These are phyloP conservation scores for Equus quagga DNA, from an alignment of 2,113 vertebrate genomes.

Conservation along the genomic window DNA sequence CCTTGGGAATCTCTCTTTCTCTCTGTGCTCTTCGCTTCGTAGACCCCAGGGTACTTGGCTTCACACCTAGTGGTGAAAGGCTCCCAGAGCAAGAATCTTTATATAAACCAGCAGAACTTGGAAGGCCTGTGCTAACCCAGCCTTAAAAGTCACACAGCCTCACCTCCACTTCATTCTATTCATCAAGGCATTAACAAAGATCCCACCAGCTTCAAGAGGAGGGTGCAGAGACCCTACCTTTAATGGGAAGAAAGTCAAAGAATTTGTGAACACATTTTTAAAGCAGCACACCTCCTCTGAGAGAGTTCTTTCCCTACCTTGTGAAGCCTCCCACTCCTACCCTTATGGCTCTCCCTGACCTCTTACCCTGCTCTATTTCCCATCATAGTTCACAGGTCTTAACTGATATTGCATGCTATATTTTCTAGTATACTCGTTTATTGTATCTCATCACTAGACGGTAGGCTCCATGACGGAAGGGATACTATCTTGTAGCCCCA, in stretches of 20 bases:
- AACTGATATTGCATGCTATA: accelerated
- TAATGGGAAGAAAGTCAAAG: not conserved
- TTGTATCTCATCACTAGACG: not conserved
- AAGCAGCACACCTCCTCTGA: not conserved
- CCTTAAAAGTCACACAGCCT: not conserved
- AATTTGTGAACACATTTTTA: not conserved
- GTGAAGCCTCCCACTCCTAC: not conserved
- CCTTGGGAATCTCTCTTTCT: not conserved
- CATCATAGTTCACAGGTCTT: not conserved
- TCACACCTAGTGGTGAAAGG: not conserved
- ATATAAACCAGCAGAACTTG: not conserved
- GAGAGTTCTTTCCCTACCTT: not conserved
- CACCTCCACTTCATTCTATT: not conserved
- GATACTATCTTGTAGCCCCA: not conserved
- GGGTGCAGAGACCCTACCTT: not conserved
- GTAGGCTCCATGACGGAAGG: not conserved
- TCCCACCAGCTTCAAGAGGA: not conserved
- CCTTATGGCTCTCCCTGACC: not conserved
- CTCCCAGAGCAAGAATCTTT: not conserved
- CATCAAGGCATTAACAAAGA: not conserved
- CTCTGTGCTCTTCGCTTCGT: not conserved
- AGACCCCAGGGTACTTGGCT: too few species aligned
- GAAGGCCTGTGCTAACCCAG: not conserved
- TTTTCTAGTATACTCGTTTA: not conserved
- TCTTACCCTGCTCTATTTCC: not conserved